phyloP scores from a whole-genome alignment of 1,140 invertebrate genomes.

The Lepidostoma basale region DNA sequence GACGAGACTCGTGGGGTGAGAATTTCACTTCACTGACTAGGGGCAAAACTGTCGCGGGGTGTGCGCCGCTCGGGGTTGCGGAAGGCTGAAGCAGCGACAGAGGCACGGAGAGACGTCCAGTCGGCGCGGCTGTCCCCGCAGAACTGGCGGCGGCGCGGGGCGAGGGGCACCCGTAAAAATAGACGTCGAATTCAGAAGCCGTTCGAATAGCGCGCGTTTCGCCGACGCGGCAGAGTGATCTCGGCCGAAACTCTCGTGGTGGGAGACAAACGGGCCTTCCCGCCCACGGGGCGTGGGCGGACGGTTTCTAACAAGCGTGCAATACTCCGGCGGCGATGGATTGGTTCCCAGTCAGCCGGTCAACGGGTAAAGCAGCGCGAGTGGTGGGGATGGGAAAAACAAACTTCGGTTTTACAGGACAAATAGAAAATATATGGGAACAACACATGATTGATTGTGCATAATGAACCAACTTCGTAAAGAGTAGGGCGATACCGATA shows the following conservation, averaged over 20 bases:
- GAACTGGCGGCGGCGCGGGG: conserved; percentile 11
- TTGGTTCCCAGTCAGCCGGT: too few relatives aligned
- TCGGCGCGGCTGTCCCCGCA: conserved; percentile 7
- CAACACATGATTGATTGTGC: not conserved
- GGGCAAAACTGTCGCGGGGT: not conserved
- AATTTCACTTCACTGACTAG: not conserved
- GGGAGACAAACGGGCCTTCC: too few relatives aligned
- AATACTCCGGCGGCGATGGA: too few relatives aligned
- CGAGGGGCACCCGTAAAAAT: conserved; percentile 24
- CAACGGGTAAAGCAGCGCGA: too few relatives aligned
- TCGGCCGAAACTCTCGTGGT: too few relatives aligned
- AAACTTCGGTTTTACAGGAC: conserved; percentile 21
- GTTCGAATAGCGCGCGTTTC: not conserved
- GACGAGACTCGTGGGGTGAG: not conserved
- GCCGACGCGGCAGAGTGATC: not conserved
- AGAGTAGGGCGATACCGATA: too few relatives aligned
- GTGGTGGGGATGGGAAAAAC: not conserved
- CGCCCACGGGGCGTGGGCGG: too few relatives aligned
- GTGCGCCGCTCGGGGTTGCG: not conserved
- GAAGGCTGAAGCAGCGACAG: not conserved
- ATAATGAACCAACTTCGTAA: too few relatives aligned
- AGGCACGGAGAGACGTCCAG: not conserved
- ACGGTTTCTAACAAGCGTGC: too few relatives aligned
- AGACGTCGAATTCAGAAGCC: conserved; percentile 12
- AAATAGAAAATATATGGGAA: conserved; percentile 12